These are phyloP conservation scores for Macrophya annulata DNA, from an alignment of 2,888 invertebrate species.

Conservation along the genomic window DNA sequence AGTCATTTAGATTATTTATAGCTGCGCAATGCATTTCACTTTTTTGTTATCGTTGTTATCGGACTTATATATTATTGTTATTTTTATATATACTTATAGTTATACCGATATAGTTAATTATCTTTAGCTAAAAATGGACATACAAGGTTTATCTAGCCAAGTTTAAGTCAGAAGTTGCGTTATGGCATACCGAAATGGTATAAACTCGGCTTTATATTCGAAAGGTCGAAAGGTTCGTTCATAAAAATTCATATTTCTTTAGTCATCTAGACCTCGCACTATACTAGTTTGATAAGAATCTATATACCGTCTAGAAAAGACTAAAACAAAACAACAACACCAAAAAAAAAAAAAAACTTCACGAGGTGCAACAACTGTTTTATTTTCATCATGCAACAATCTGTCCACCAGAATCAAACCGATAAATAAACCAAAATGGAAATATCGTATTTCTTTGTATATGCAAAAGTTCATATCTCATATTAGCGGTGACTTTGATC, in stretches of 20 bases:
- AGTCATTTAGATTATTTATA: not conserved
- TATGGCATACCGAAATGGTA: not conserved
- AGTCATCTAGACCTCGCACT: not conserved
- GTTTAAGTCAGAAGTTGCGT: not conserved
- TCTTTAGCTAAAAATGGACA: not conserved
- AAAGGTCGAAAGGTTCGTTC: not conserved
- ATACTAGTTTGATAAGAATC: not conserved
- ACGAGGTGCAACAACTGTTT: slow-evolving; percentile 10
- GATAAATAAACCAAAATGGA: not conserved
- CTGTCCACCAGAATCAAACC: not conserved
- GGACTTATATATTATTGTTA: not conserved
- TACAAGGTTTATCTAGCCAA: not conserved
- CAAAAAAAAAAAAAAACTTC: not conserved
- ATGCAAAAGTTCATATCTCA: not conserved
- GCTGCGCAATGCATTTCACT: not conserved
- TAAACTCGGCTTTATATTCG: not conserved
- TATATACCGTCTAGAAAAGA: not conserved
- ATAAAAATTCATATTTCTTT: slow-evolving; percentile 18
- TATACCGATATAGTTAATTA: not conserved
- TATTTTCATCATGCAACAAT: not conserved
- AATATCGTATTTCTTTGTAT: not conserved
- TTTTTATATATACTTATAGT: not conserved
- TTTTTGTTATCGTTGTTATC: not conserved
- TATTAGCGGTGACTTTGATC: not conserved
- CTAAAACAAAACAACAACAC: not conserved